Percentiles rank a stretch among this genome's conserved stretches.
phyloP scores from a whole-genome alignment of 53 echinoderm and acorn worm species.

The Stichopus horrens region DNA sequence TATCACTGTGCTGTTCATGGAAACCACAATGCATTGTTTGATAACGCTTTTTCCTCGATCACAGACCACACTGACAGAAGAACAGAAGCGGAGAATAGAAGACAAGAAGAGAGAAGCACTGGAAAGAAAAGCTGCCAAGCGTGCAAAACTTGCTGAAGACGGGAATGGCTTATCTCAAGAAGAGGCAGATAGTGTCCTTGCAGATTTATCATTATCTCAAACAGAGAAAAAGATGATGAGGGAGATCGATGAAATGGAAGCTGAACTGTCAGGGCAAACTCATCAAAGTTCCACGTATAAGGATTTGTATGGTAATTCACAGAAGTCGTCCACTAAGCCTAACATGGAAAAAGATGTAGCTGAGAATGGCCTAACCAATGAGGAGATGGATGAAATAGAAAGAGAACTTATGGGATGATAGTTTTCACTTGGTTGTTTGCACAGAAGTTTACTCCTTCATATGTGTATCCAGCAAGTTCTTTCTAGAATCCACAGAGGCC shows the following conservation, averaged over 20 bases:
- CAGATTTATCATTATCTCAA: background rate
- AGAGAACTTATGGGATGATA: slow-evolving; percentile 31
- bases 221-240: slow-evolving; percentile 14
- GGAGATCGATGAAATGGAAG: slow-evolving; percentile 7
- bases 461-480: too few species aligned
- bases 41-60: background rate
- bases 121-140: slow-evolving; percentile 62
- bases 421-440: too few species aligned
- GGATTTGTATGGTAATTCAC: background rate
- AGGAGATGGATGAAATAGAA: slow-evolving; percentile 38
- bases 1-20: too few species aligned
- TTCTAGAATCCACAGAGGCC: too few species aligned
- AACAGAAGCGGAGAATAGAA: slow-evolving; percentile 82
- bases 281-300: background rate
- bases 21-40: background rate
- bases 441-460: too few species aligned
- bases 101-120: slow-evolving; percentile 75
- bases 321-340: background rate
- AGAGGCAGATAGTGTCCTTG: slow-evolving; percentile 18
- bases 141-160: background rate
- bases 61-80: slow-evolving; percentile 68
- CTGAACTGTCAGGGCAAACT: background rate
- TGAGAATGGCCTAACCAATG: slow-evolving; percentile 6
- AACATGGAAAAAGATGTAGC: background rate
- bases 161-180: slow-evolving; percentile 25